Percentiles rank a stretch among this genome's conserved stretches.
These are phyloP conservation scores for Piaya cayana DNA, from an alignment of 2,113 vertebrate species.

Conservation along the genomic window DNA sequence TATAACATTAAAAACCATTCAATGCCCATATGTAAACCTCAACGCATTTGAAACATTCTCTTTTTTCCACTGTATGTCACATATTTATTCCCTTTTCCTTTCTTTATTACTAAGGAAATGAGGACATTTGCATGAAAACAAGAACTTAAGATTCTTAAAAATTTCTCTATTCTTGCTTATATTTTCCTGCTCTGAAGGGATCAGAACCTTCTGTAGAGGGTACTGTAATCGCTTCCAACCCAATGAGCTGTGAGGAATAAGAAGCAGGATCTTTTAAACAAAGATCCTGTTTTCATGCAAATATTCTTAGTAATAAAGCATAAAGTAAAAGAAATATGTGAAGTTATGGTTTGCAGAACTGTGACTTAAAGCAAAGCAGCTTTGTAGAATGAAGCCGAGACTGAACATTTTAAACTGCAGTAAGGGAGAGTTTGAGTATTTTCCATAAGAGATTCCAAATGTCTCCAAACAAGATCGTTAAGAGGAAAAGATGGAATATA, in stretches of 20 bases:
- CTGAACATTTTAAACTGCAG: background rate
- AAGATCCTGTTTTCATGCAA: slow-evolving; percentile 44
- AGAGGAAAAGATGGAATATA: background rate
- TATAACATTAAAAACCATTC: background rate
- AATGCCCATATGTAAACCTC: background rate
- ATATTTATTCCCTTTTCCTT: background rate
- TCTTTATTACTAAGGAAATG: slow-evolving; percentile 15
- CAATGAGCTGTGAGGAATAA: slow-evolving; percentile 51
- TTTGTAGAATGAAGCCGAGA: background rate
- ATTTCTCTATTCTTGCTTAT: slow-evolving; percentile 14
- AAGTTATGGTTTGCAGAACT: slow-evolving; percentile 52
- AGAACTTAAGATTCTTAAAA: slow-evolving; percentile 33
- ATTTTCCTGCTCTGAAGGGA: slow-evolving; percentile 25
- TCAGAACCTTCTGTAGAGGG: background rate
- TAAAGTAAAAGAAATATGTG: slow-evolving; percentile 28
- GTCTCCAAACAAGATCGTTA: background rate
- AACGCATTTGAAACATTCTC: background rate
- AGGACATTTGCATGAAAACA: slow-evolving; percentile 23
- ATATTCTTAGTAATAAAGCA: slow-evolving; percentile 52
- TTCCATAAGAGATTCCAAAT: background rate
- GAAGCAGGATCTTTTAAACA: slow-evolving; percentile 54
- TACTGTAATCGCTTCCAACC: slow-evolving; percentile 30
- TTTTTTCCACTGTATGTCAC: background rate
- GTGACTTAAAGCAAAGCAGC: slow-evolving; percentile 42
- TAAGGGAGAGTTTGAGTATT: slow-evolving; percentile 8